Conservation (phyloP, 2,113 vertebrate species). For the Scartelaos histophorus region DNA sequence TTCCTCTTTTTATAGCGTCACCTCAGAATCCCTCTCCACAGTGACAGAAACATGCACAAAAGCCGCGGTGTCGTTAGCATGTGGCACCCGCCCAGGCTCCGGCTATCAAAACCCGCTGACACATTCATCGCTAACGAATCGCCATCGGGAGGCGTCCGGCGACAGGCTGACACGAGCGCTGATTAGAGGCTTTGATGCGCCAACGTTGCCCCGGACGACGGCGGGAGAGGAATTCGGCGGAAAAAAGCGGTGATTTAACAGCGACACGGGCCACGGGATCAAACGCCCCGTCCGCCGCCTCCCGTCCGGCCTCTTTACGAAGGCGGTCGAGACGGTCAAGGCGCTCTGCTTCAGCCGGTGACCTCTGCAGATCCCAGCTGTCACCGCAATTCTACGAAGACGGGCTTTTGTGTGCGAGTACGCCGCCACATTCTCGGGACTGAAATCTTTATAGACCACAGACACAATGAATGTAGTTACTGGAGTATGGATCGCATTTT, state of each 20-base stretch:
- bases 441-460: no score
- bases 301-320: conserved; percentile 21
- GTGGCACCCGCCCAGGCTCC: conserved; percentile 22
- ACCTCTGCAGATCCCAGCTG: conserved; percentile 29
- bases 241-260: conserved; percentile 44
- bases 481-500: no score
- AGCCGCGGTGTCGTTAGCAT: neutral
- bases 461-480: no score
- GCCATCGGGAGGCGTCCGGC: conserved; percentile 34
- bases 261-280: conserved; percentile 22
- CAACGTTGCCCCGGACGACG: conserved; percentile 31
- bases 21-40: neutral
- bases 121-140: conserved; percentile 36
- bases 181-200: conserved; percentile 46
- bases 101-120: conserved; percentile 32
- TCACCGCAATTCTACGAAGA: neutral
- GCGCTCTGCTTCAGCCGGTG: neutral
- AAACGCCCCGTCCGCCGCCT: conserved; percentile 26
- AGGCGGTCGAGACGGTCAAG: conserved; percentile 35
- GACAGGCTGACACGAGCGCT: conserved; percentile 29
- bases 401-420: neutral
- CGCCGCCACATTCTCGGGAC: no score
- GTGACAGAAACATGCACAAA: neutral
- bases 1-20: neutral
- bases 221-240: conserved; percentile 19